Percentiles rank a stretch among this genome's conserved stretches.
Conservation (phyloP, 2,797 vertebrate genomes). For the Pagetopsis macropterus region DNA sequence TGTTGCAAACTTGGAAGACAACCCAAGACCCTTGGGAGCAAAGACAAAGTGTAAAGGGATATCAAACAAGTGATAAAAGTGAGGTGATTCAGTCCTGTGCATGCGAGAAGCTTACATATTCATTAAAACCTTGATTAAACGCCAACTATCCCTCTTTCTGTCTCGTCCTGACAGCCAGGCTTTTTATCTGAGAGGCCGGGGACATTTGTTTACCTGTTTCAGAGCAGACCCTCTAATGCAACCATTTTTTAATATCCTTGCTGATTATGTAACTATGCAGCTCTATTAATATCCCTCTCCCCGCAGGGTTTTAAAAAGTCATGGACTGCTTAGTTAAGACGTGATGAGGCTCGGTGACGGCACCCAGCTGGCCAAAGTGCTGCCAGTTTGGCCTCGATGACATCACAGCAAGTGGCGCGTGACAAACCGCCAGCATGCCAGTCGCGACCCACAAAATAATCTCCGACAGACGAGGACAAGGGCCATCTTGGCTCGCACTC, state of each 20-base stretch:
- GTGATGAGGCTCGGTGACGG: conserved; percentile 68
- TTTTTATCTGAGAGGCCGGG: conserved; percentile 35
- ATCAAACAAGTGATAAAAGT: conserved; percentile 65
- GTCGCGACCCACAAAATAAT: conserved; percentile 74
- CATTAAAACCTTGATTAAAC: conserved; percentile 66
- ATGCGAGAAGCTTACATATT: conserved; percentile 42
- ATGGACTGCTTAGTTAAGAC: conserved; percentile 58
- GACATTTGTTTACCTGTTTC: conserved; percentile 68
- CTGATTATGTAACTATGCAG: conserved; percentile 48
- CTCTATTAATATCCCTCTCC: conserved; percentile 56
- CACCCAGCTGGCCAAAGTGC: conserved; percentile 73
- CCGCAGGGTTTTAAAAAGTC: conserved; percentile 57
- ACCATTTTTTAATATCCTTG: conserved; percentile 54
- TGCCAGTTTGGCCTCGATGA: conserved; percentile 67
- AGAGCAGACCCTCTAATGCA: conserved; percentile 56
- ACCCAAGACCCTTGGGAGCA: conserved; percentile 41
- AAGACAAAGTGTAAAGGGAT: conserved; percentile 43
- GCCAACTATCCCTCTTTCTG: conserved; percentile 29
- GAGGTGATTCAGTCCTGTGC: conserved; percentile 33
- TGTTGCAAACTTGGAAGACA: conserved; percentile 58
- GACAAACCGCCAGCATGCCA: conserved; percentile 69
- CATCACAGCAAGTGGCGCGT: conserved; percentile 71
- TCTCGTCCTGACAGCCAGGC: conserved; percentile 38
- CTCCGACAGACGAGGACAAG: conserved; percentile 74
- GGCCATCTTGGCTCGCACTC: conserved; percentile 53